Conservation (phyloP, 2,888 invertebrate species). For the Hypomecis punctinalis region DNA sequence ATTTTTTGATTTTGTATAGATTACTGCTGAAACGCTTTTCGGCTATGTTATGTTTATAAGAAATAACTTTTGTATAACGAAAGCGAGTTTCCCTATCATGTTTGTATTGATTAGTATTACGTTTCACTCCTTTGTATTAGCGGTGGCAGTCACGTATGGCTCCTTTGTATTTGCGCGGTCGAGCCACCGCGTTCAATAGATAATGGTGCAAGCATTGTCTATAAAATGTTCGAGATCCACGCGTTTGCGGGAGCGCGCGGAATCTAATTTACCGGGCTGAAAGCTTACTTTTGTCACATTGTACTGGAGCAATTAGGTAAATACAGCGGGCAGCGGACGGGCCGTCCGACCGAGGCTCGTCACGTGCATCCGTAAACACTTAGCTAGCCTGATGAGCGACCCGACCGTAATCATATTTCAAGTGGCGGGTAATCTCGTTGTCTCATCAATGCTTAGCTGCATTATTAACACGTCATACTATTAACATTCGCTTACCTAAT, state of each 20-base stretch:
- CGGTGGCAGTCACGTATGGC: constrained; percentile 5
- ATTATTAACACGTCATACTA: constrained; percentile 60
- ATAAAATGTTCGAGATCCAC: constrained; percentile 37
- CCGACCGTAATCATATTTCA: constrained; percentile 71
- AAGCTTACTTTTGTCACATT: constrained; percentile 77
- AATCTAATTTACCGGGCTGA: constrained; percentile 76
- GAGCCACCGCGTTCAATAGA: constrained; percentile 11
- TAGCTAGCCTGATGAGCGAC: constrained; percentile 68
- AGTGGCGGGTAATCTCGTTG: constrained; percentile 62
- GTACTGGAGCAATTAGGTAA: constrained; percentile 79
- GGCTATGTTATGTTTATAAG: background rate
- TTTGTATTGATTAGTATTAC: constrained; percentile 14
- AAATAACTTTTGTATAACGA: background rate
- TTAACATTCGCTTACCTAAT: constrained; percentile 53
- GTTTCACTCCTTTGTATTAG: constrained; percentile 5
- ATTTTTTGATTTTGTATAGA: background rate
- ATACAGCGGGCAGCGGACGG: constrained; percentile 61
- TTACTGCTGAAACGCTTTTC: background rate
- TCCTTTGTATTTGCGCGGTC: constrained; percentile 6
- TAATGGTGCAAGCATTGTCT: constrained; percentile 8
- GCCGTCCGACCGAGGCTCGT: constrained; percentile 47
- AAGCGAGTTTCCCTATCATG: constrained; percentile 8
- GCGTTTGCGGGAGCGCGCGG: constrained; percentile 51
- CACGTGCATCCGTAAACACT: constrained; percentile 75
- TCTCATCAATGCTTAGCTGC: constrained; percentile 60